Evolutionary conservation across 2,888 invertebrate species (phyloP).

Genomic region (Xylocampa areola): DNA sequence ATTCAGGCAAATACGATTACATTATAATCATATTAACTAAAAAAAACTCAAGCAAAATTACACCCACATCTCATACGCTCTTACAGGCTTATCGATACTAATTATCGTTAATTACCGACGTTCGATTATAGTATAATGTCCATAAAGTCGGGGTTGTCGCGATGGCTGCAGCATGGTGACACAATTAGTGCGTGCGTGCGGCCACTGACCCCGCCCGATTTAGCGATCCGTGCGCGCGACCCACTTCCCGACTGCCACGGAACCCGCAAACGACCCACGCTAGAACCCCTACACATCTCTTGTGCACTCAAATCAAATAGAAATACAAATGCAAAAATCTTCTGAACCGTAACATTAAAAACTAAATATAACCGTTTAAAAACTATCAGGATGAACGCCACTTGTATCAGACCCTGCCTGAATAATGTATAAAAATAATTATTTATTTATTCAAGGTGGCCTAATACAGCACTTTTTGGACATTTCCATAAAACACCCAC

Average conservation of each 20-base stretch:
- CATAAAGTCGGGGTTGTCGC: slow-evolving; percentile 17
- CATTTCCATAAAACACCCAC: too few relatives aligned
- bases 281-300: slow-evolving; percentile 7
- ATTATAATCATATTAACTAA: background rate
- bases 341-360: too few relatives aligned
- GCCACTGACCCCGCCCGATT: slow-evolving; percentile 82
- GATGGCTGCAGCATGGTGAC: slow-evolving; percentile 64
- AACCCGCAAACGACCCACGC: slow-evolving; percentile 30
- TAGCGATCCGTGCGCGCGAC: slow-evolving; percentile 74
- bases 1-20: background rate
- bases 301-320: slow-evolving; percentile 5
- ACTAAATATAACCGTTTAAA: too few relatives aligned
- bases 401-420: too few relatives aligned
- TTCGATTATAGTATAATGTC: slow-evolving; percentile 12
- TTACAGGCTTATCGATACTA: slow-evolving; percentile 31
- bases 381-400: too few relatives aligned
- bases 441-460: too few relatives aligned
- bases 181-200: slow-evolving; percentile 68
- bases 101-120: slow-evolving; percentile 21
- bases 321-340: too few relatives aligned
- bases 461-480: too few relatives aligned
- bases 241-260: slow-evolving; percentile 59
- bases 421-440: too few relatives aligned
- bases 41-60: slow-evolving; percentile 11
- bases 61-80: slow-evolving; percentile 2